phyloP scores from a whole-genome alignment of 2,888 invertebrate genomes.

The Glyphotaelius pellucidus region DNA sequence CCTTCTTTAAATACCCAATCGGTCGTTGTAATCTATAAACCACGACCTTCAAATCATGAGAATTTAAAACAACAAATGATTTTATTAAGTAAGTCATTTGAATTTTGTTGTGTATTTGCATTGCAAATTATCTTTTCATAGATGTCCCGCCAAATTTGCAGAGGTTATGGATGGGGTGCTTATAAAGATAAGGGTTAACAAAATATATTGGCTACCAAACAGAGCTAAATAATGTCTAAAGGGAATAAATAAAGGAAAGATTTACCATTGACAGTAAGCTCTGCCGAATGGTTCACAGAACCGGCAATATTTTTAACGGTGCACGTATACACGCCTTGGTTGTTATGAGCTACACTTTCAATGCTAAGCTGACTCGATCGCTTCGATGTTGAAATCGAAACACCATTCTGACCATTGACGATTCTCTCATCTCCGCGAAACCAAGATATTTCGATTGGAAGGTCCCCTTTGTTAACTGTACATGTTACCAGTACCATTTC shows the following conservation, averaged over 20 bases:
- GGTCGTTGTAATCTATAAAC: not conserved
- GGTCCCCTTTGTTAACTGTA: conserved; percentile 83
- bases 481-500: conserved; percentile 85
- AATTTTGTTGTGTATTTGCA: not conserved
- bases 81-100: not conserved
- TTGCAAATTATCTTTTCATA: conserved; percentile 24
- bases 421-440: conserved; percentile 79
- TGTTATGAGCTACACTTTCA: conserved; percentile 76
- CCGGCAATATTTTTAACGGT: conserved; percentile 80
- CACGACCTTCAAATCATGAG: not conserved
- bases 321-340: conserved; percentile 83
- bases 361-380: conserved; percentile 76
- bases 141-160: conserved; percentile 63
- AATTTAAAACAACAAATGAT: not conserved
- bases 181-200: conserved; percentile 26
- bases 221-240: not conserved
- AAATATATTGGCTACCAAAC: not conserved
- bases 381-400: conserved; percentile 74
- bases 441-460: conserved; percentile 83
- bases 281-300: conserved; percentile 70
- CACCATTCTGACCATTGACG: conserved; percentile 74
- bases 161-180: conserved; percentile 18
- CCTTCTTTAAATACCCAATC: not conserved
- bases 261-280: conserved; percentile 68
- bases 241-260: not conserved